Evolutionary conservation across 30 jellyfish, hydroid and myxozoan species (phyloP), one percentile per base, ranked within the genome.

Genomic region (Hydra vulgaris): DNA sequence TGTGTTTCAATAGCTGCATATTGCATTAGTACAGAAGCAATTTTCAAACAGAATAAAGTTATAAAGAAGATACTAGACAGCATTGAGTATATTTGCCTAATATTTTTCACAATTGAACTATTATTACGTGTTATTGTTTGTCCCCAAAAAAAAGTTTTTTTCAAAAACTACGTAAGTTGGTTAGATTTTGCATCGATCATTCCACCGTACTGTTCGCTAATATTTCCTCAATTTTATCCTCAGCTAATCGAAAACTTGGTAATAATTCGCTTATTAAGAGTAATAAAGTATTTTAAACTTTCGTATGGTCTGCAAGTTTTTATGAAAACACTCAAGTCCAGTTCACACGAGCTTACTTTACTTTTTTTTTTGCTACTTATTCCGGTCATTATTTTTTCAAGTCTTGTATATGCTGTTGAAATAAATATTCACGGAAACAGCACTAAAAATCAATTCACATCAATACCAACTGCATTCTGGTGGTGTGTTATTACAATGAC

Each of bases 401-500:
- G 98, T 54, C 83, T 91, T 21, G 98, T 91, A 18, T 88, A 91
- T 61, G 81, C 96, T 21, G 89, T 83, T 18, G 98, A 91, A 74
- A 85, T 23, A 52, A 56, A 79, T 21, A 70, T 86, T 27, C 17
- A 54, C 52, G 53, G 26, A 54, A 70, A 22, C 21, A 27, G n/a
- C 23, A 74, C 26, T 67, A 71, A 72, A 24, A 27, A 73, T 56
- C 71, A 89, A 25, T 91, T 91, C 88, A 54, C 40, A 4, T 91
- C 98, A 12, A 87, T 91, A 20, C 98, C 98, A 22, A 90, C 83
- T 21, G 87, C 98, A 22, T 91, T 91, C 74, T 91, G 98, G 98
- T 91, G 98, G 98, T 86, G 96, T 70, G 66, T 91, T 71, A 84
- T 91, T 21, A 91, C 98, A 7, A 91, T 91, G 98, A 91, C 98